A percentile compares a stretch with the other conserved stretches of the same genome.
Evolutionary conservation across 2,113 vertebrate genomes (phyloP).

Genomic region (Osmerus mordax): DNA sequence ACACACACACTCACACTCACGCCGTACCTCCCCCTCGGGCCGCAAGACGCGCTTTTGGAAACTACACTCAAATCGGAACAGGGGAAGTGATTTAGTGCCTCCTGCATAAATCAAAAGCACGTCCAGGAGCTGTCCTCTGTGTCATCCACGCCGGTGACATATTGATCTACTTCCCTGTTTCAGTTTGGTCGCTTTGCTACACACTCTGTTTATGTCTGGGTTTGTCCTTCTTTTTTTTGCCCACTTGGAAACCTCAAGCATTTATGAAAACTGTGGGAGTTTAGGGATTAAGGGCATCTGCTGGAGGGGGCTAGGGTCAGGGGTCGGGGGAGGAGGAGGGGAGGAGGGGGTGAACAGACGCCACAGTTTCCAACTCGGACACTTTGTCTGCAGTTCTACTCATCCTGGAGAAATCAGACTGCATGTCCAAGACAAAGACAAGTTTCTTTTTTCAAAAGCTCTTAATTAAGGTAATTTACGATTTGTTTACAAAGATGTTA

Average conservation of each 20-base stretch:
- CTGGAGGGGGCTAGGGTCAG: background rate
- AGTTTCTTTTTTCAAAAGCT: too few species aligned
- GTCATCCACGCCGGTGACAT: constrained; percentile 64
- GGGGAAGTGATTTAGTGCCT: constrained; percentile 67
- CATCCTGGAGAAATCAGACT: background rate
- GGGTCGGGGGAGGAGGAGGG: background rate
- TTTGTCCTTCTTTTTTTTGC: background rate
- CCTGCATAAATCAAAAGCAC: constrained; percentile 66
- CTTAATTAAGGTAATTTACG: too few species aligned
- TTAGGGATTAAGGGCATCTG: constrained; percentile 13
- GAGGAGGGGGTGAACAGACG: background rate
- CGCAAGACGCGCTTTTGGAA: constrained; percentile 57
- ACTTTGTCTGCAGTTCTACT: background rate
- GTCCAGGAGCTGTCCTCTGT: constrained; percentile 62
- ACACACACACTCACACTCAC: constrained; percentile 22
- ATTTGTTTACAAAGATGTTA: too few species aligned
- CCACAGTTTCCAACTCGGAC: background rate
- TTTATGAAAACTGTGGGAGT: constrained; percentile 20
- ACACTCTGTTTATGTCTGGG: constrained; percentile 14
- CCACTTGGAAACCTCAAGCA: constrained; percentile 24
- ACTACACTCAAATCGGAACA: constrained; percentile 71
- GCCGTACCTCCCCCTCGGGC: constrained; percentile 44
- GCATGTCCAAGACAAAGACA: too few species aligned
- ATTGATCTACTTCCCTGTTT: constrained; percentile 62
- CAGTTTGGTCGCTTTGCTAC: constrained; percentile 48